Evolutionary conservation across 2,888 invertebrate species (phyloP).

Genomic region (Pachymerium ferrugineum): DNA sequence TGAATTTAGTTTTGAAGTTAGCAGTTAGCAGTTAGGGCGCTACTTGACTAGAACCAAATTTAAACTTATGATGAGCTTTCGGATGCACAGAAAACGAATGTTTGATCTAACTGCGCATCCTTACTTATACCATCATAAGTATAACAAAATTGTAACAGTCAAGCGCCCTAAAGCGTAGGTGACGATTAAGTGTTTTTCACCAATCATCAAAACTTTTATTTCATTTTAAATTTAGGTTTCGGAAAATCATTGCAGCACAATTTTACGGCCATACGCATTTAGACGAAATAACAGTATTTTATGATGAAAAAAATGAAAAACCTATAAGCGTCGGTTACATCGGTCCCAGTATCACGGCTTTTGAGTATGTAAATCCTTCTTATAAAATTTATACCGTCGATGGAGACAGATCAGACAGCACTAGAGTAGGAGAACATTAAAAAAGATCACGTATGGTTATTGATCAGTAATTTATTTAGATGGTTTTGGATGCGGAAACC

Average conservation of each 20-base stretch:
- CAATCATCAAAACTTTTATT: too few species aligned
- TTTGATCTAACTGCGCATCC: not conserved
- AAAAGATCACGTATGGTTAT: not conserved
- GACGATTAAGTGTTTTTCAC: too few species aligned
- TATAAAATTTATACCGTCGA: constrained; percentile 71
- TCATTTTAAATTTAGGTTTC: constrained; percentile 56
- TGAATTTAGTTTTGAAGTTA: not conserved
- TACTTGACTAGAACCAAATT: not conserved
- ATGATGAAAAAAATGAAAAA: constrained; percentile 49
- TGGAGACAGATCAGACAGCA: constrained; percentile 45
- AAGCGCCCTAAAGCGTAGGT: too few species aligned
- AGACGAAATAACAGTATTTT: constrained; percentile 47
- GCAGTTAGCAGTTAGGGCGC: not conserved
- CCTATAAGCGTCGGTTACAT: constrained; percentile 70
- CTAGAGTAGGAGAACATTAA: constrained; percentile 47
- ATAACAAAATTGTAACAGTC: too few species aligned
- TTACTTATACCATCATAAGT: too few species aligned
- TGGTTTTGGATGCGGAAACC: constrained; percentile 89
- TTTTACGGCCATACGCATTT: constrained; percentile 61
- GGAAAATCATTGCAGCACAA: constrained; percentile 66
- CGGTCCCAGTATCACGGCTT: constrained; percentile 77
- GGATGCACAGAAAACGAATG: not conserved
- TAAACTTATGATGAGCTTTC: not conserved
- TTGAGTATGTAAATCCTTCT: constrained; percentile 67
- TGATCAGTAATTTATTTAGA: constrained; percentile 48